Conservation (phyloP, 1,140 invertebrate genomes). For the Solen grandis region DNA sequence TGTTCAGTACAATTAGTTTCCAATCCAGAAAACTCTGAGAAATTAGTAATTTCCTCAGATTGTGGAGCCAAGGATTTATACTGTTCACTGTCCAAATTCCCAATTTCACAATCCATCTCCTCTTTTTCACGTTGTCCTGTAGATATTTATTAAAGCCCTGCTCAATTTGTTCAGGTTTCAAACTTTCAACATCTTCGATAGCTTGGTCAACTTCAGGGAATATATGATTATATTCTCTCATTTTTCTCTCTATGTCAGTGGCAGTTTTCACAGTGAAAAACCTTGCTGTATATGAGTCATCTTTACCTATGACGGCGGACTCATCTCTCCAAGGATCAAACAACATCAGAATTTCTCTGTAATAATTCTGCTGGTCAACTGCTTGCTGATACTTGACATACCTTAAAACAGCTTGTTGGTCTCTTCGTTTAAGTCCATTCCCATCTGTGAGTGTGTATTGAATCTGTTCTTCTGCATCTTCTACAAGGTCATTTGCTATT, state of each 20-base stretch:
- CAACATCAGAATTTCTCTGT: slow-evolving; percentile 10
- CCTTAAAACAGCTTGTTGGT: background rate
- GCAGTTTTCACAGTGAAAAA: background rate
- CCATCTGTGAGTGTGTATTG: background rate
- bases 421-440: background rate
- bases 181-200: background rate
- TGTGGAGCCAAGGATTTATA: background rate
- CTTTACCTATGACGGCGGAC: background rate
- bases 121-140: background rate
- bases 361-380: slow-evolving; percentile 4
- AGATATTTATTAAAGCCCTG: background rate
- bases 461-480: background rate
- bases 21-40: background rate
- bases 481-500: background rate
- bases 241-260: background rate
- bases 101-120: slow-evolving; percentile 1
- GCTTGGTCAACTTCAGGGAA: background rate
- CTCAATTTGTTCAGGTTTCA: background rate
- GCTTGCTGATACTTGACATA: background rate
- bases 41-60: background rate
- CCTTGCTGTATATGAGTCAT: background rate
- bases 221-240: background rate
- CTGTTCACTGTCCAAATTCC: background rate
- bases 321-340: slow-evolving; percentile 56
- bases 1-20: background rate